Evolutionary conservation across 2,888 invertebrate species (phyloP).

Genomic region (Eilema depressum): DNA sequence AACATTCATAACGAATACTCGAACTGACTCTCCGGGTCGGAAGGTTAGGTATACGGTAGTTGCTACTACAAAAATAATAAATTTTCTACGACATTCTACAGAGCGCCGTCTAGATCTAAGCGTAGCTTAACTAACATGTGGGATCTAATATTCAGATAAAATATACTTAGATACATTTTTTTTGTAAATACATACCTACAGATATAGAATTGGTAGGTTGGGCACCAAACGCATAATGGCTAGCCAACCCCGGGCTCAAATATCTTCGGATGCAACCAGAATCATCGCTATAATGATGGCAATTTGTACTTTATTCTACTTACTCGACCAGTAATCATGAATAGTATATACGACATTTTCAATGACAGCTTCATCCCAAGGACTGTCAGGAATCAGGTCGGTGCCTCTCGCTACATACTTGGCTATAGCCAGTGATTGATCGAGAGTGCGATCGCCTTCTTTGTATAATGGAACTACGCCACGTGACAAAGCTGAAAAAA

Average conservation of each 20-base stretch:
- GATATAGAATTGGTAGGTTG: too few species aligned
- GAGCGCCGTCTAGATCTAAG: too few species aligned
- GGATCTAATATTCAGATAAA: too few species aligned
- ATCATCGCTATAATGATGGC: neutral
- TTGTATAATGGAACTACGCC: conserved; percentile 73
- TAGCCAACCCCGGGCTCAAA: neutral
- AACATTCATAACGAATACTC: too few species aligned
- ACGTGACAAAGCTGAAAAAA: conserved; percentile 62
- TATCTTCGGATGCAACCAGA: neutral
- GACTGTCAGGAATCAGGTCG: conserved; percentile 78
- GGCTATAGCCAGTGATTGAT: conserved; percentile 81
- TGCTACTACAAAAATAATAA: too few species aligned
- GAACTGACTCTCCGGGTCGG: too few species aligned
- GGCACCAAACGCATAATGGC: neutral
- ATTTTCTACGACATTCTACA: too few species aligned
- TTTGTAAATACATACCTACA: too few species aligned
- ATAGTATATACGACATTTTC: conserved; percentile 80
- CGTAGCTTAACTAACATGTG: too few species aligned
- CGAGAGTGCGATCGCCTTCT: conserved; percentile 63
- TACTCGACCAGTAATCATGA: conserved; percentile 82
- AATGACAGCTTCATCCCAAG: conserved; percentile 79
- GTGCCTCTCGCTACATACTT: conserved; percentile 83
- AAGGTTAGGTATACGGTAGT: too few species aligned
- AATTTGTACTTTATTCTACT: conserved; percentile 42
- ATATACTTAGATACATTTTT: too few species aligned